Evolutionary conservation across 2,113 vertebrate genomes (phyloP).

Genomic region (Misgurnus anguillicaudatus): DNA sequence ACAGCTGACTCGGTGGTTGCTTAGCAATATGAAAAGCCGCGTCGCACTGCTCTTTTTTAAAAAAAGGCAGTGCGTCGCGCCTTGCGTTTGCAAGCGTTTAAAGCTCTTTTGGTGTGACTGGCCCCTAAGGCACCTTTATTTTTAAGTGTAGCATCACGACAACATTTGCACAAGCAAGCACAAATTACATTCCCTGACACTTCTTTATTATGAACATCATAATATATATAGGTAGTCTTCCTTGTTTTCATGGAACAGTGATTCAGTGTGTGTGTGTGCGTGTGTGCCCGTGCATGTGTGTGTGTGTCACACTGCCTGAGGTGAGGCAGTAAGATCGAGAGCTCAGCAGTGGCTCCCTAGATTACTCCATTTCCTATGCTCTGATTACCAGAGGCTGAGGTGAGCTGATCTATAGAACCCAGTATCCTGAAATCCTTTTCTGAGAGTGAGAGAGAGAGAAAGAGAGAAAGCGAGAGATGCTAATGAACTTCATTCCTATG

Average conservation of each 20-base stretch:
- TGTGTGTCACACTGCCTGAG: conserved; percentile 10
- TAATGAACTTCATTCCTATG: conserved; percentile 34
- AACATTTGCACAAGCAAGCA: no score
- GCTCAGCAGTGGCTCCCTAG: conserved; percentile 9
- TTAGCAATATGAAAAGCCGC: no score
- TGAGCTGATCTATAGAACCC: conserved; percentile 31
- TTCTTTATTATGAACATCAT: no score
- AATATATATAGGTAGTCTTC: neutral
- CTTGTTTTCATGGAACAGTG: conserved; percentile 1
- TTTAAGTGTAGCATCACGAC: no score
- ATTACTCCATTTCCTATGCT: conserved; percentile 31
- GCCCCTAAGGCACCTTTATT: no score
- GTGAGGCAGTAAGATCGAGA: conserved; percentile 36
- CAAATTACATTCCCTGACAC: no score
- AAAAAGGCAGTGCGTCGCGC: no score
- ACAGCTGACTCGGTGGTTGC: no score
- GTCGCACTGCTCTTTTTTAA: no score
- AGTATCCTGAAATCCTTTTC: conserved; percentile 18
- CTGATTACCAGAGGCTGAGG: conserved; percentile 35
- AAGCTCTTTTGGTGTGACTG: no score
- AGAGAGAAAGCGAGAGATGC: conserved; percentile 11
- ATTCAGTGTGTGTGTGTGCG: neutral
- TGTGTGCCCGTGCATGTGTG: conserved; percentile 16
- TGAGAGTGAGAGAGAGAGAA: neutral
- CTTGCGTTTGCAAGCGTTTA: no score